Base-by-base conservation (phyloP, 2,888 invertebrate species). In the Rhagonycha lutea region DNA sequence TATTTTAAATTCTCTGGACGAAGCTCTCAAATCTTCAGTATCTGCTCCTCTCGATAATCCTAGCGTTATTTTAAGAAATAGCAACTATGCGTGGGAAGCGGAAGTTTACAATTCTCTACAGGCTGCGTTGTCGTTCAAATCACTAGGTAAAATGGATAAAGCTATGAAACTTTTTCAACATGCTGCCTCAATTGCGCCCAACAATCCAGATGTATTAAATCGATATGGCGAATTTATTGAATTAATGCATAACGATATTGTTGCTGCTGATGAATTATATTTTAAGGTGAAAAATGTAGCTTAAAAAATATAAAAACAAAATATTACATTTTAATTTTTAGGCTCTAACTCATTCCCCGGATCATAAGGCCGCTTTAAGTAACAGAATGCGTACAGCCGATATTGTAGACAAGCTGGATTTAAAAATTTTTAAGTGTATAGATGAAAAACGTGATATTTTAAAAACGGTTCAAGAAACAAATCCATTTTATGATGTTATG, bases 151-250 rank as follows among this genome's bases (percentile, higher is more conserved):
- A 86, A 89, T 92, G 71, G 94, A 95, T 72, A 97, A 97, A 88
- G 97, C 98, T 0, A 88, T 94, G 60, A 95, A 95, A 86, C 87
- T 97, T 29, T 95, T 96, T 84, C 93, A 97, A 87, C 98, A 98
- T 88, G 98, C 98, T 0, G 91, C 96, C 74, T 95, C 96, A 0
- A 89, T 99, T 61, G 96, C 97, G 12, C 98, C 98, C 0, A 92
- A 94, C 82, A 96, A 98, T 88, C 95, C 98, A 0, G 98, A 98
- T 84, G 93, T 98, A 68, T 89, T 99, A 9, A 95, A 96, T 79
- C 94, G 95, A 83, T 98, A 96, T 86, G 98, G 98, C 11, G 97
- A 98, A 87, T 97, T 97, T 86, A 87, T 98, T 74, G 98, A 98
- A 87, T 92, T 94, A 79, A 93, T 93, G 14, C 92, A 95, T 80